These are phyloP conservation scores for Amblyjoppa fuscipennis DNA, from an alignment of 2,888 invertebrate species.

Conservation along the genomic window DNA sequence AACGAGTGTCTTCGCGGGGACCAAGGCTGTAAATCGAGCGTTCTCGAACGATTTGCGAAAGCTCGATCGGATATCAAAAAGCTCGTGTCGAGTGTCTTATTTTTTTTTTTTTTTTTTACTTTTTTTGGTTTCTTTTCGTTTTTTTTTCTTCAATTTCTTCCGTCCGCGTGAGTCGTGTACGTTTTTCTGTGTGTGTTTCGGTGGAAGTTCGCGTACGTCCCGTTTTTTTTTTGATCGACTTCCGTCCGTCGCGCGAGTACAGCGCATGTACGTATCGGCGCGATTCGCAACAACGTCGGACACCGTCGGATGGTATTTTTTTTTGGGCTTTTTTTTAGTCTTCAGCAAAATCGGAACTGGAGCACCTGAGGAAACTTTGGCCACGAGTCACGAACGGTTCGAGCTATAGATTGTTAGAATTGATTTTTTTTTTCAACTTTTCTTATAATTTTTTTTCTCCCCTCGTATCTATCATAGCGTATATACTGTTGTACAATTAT, in stretches of 20 bases:
- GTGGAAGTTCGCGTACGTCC: conserved; percentile 32
- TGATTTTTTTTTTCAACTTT: conserved; percentile 2
- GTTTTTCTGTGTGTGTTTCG: conserved; percentile 11
- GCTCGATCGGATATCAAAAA: conserved; percentile 62
- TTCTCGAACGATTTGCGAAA: conserved; percentile 60
- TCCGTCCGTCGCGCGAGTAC: background rate
- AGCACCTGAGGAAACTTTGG: conserved; percentile 57
- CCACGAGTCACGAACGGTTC: conserved; percentile 59
- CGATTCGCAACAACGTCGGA: background rate
- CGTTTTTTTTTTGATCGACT: background rate
- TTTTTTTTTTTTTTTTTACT: conserved; percentile 38
- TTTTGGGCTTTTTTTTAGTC: background rate
- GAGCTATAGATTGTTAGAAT: conserved; percentile 32
- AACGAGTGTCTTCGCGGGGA: conserved; percentile 65
- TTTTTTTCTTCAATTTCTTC: conserved; percentile 44
- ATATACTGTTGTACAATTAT: conserved; percentile 42
- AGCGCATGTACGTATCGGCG: background rate
- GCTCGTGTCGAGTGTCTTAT: conserved; percentile 31
- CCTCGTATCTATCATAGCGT: conserved; percentile 8
- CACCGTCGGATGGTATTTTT: conserved; percentile 1
- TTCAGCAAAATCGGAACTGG: conserved; percentile 32
- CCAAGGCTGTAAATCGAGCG: conserved; percentile 66
- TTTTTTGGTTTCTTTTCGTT: conserved; percentile 39
- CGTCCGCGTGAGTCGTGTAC: conserved; percentile 27
- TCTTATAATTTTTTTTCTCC: background rate